phyloP scores from a whole-genome alignment of 1,140 invertebrate genomes.

The Ephestia elutella region DNA sequence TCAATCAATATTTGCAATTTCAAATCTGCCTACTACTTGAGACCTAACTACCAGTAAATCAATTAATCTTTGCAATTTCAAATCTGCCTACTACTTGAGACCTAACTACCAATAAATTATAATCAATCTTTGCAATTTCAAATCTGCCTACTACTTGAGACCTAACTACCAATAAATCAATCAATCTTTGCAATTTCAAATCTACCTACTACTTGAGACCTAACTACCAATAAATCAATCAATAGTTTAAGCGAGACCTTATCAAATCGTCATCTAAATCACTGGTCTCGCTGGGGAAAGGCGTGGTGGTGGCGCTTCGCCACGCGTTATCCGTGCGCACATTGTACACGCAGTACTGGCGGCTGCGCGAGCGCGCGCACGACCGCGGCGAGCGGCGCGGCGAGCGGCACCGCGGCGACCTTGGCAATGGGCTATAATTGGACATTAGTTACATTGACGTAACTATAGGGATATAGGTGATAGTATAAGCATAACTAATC shows the following conservation, averaged over 20 bases:
- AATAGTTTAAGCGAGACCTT: neutral
- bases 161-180: too few species aligned
- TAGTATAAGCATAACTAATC: too few species aligned
- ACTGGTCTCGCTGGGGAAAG: conserved; percentile 5
- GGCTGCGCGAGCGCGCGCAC: conserved; percentile 13
- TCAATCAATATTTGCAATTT: too few species aligned
- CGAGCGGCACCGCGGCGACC: conserved; percentile 10
- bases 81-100: too few species aligned
- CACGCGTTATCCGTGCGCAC: conserved; percentile 20
- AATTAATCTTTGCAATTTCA: too few species aligned
- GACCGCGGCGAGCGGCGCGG: neutral
- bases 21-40: too few species aligned
- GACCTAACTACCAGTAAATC: too few species aligned
- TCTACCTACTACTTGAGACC: neutral
- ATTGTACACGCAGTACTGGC: conserved; percentile 34
- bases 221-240: neutral
- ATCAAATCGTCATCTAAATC: conserved; percentile 10
- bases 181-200: too few species aligned
- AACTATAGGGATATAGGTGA: too few species aligned
- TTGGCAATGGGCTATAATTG: conserved; percentile 2
- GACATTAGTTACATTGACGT: neutral
- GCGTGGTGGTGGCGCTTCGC: neutral
- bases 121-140: too few species aligned
- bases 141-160: too few species aligned
- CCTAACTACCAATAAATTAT: too few species aligned